These are phyloP conservation scores for Limnephilus auricula DNA, from an alignment of 2,888 invertebrate genomes.

Conservation along the genomic window DNA sequence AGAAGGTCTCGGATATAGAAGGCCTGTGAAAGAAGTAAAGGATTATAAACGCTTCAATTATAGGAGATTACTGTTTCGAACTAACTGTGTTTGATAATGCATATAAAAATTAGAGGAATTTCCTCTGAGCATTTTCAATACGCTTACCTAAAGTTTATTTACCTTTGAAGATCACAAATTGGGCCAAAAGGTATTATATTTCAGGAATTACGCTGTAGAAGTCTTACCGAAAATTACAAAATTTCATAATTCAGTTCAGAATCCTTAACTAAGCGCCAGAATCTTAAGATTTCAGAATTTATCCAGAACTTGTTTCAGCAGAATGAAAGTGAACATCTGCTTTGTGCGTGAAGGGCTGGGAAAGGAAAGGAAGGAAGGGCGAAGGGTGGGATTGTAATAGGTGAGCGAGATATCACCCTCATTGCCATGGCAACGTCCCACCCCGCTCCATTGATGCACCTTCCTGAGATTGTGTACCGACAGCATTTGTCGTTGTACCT, in stretches of 20 bases:
- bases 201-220: neutral
- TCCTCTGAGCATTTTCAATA: neutral
- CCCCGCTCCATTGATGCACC: slow-evolving; percentile 54
- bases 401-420: slow-evolving; percentile 9
- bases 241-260: neutral
- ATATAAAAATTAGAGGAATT: neutral
- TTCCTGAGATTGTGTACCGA: slow-evolving; percentile 39
- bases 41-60: neutral
- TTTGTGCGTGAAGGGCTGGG: neutral
- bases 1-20: neutral
- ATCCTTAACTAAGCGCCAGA: neutral
- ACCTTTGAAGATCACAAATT: neutral
- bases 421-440: slow-evolving; percentile 51
- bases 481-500: neutral
- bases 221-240: neutral
- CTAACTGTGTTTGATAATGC: neutral
- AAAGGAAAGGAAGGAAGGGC: neutral
- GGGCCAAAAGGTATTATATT: neutral
- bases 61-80: neutral
- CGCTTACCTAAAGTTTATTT: neutral
- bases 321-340: neutral
- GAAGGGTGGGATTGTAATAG: neutral
- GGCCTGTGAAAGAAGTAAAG: neutral
- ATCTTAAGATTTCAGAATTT: neutral
- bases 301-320: neutral